phyloP scores from a whole-genome alignment of 2,888 invertebrate genomes.

The Branchipolynoe longqiensis region DNA sequence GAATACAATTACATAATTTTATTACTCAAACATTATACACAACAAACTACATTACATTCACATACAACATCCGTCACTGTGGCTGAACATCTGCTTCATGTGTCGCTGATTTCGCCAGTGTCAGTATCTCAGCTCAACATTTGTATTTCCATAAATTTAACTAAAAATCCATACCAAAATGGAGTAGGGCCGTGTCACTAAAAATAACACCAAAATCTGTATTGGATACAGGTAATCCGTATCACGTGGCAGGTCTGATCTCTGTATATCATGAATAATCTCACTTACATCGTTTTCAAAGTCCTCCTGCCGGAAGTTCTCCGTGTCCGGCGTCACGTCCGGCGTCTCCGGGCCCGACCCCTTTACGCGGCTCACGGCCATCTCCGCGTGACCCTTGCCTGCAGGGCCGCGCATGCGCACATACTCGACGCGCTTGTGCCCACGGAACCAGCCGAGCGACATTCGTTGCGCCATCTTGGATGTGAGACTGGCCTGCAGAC shows the following conservation, averaged over 20 bases:
- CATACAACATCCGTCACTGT: no score
- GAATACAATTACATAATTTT: not conserved
- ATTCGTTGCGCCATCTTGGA: slow-evolving; percentile 97
- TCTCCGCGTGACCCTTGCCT: slow-evolving; percentile 96
- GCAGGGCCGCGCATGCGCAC: slow-evolving; percentile 98
- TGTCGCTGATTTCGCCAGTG: no score
- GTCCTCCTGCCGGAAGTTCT: slow-evolving; percentile 64
- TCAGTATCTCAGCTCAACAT: no score
- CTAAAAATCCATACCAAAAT: no score
- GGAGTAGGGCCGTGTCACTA: no score
- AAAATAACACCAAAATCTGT: no score
- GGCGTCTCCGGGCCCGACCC: slow-evolving; percentile 96
- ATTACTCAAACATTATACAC: no score
- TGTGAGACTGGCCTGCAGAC: slow-evolving; percentile 93
- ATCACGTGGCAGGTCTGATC: not conserved
- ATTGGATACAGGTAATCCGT: no score
- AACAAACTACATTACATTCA: no score
- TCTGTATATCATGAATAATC: not conserved
- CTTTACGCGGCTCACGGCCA: slow-evolving; percentile 86
- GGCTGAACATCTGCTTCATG: no score
- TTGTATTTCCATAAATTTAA: no score
- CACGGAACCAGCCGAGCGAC: slow-evolving; percentile 89
- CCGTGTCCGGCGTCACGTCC: slow-evolving; percentile 83
- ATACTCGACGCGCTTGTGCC: slow-evolving; percentile 92
- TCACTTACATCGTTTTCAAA: slow-evolving; percentile 62